Evolutionary conservation across 1,140 invertebrate genomes (phyloP).

Genomic region (Philotrypesis tridentata): DNA sequence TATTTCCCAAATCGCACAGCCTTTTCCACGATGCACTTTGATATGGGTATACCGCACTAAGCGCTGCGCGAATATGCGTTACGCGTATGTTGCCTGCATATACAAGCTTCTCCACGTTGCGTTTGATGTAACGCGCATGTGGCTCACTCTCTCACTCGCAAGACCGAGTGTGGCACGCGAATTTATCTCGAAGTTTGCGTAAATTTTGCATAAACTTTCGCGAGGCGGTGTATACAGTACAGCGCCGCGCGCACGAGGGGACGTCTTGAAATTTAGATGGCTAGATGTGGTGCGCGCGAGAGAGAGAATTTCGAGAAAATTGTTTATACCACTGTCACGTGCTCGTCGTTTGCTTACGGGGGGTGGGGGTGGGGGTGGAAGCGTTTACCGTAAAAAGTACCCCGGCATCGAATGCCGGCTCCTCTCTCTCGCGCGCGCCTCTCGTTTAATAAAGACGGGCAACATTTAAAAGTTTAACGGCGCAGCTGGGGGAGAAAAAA

Average conservation of each 20-base stretch:
- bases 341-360: background rate
- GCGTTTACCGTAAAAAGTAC: background rate
- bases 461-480: background rate
- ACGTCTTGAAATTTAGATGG: slow-evolving; percentile 8
- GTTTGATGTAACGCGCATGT: background rate
- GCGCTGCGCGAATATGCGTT: background rate
- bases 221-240: too few relatives aligned
- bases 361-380: too few relatives aligned
- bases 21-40: too few relatives aligned
- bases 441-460: too few relatives aligned
- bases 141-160: too few relatives aligned
- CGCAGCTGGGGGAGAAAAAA: background rate
- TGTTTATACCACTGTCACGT: background rate
- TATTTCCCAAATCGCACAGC: too few relatives aligned
- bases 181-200: slow-evolving; percentile 12
- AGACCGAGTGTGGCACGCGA: background rate
- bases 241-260: background rate
- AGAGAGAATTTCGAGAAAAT: background rate
- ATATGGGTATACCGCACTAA: too few relatives aligned
- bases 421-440: too few relatives aligned
- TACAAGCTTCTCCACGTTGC: background rate
- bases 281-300: too few relatives aligned
- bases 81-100: too few relatives aligned
- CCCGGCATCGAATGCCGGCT: too few relatives aligned
- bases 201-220: slow-evolving; percentile 17